A percentile compares a stretch with the other conserved stretches of the same genome.
Conservation (phyloP, 2,888 invertebrate species). For the Cataglyphis cursor region DNA sequence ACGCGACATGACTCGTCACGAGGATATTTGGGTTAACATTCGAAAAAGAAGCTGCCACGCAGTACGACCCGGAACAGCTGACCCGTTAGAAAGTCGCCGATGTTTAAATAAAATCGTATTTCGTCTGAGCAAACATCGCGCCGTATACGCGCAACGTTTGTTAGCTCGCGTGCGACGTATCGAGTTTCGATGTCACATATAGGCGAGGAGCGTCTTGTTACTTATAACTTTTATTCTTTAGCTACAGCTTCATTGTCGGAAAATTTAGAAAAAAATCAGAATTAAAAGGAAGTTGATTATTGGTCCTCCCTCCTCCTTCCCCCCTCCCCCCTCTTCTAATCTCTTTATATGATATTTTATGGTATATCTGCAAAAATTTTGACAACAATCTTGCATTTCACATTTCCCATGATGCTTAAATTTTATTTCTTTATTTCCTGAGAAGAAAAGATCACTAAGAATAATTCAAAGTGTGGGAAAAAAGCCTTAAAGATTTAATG, state of each 20-base stretch:
- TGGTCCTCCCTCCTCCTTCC: too few relatives aligned
- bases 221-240: background rate
- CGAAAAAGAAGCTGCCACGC: slow-evolving; percentile 21
- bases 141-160: slow-evolving; percentile 5
- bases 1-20: slow-evolving; percentile 38
- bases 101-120: slow-evolving; percentile 53
- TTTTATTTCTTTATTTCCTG: background rate
- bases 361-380: background rate
- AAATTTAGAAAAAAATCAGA: background rate
- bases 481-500: background rate
- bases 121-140: slow-evolving; percentile 40
- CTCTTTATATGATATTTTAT: background rate
- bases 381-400: background rate
- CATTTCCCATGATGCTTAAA: background rate
- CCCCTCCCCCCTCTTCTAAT: background rate
- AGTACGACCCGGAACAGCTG: slow-evolving; percentile 1
- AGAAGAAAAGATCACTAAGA: background rate
- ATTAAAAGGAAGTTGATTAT: background rate
- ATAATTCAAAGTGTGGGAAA: background rate
- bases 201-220: background rate
- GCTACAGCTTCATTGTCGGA: background rate
- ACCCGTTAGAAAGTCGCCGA: slow-evolving; percentile 27
- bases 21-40: slow-evolving; percentile 45
- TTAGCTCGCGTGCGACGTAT: slow-evolving; percentile 27
- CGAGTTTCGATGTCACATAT: slow-evolving; percentile 31